phyloP scores from a whole-genome alignment of 1,140 invertebrate genomes.

The Cheumatopsyche charites region DNA sequence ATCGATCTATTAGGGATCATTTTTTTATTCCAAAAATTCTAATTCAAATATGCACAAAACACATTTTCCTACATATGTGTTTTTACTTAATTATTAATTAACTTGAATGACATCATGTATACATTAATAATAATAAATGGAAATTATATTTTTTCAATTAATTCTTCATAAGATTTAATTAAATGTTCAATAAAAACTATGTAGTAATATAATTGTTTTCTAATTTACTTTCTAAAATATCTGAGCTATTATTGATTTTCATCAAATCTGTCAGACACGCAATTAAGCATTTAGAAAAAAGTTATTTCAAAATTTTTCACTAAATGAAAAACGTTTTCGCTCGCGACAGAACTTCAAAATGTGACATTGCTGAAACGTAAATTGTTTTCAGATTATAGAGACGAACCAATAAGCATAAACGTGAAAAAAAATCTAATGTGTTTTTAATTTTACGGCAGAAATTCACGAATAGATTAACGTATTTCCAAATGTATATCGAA shows the following conservation, averaged over 20 bases:
- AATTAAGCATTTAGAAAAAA: slow-evolving; percentile 24
- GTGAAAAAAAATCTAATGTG: not conserved
- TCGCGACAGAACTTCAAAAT: not conserved
- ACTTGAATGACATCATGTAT: too few species aligned
- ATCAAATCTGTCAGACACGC: not conserved
- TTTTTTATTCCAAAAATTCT: not conserved
- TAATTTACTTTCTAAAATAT: too few species aligned
- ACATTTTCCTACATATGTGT: too few species aligned
- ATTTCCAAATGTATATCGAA: not conserved
- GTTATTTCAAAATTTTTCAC: slow-evolving; percentile 17
- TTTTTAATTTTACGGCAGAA: not conserved
- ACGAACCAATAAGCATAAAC: not conserved
- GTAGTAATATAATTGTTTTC: too few species aligned
- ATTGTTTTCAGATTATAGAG: not conserved
- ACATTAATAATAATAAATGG: too few species aligned
- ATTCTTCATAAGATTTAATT: too few species aligned
- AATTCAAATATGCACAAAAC: too few species aligned
- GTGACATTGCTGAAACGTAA: not conserved
- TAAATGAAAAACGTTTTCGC: not conserved
- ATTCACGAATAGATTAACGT: not conserved
- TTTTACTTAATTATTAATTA: too few species aligned
- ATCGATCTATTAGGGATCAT: not conserved
- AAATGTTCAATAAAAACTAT: too few species aligned
- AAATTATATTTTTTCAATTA: too few species aligned
- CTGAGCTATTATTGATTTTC: slow-evolving; percentile 13